These are phyloP conservation scores for Pseudococcus viburni DNA, from an alignment of 2,888 invertebrate species.

Conservation along the genomic window DNA sequence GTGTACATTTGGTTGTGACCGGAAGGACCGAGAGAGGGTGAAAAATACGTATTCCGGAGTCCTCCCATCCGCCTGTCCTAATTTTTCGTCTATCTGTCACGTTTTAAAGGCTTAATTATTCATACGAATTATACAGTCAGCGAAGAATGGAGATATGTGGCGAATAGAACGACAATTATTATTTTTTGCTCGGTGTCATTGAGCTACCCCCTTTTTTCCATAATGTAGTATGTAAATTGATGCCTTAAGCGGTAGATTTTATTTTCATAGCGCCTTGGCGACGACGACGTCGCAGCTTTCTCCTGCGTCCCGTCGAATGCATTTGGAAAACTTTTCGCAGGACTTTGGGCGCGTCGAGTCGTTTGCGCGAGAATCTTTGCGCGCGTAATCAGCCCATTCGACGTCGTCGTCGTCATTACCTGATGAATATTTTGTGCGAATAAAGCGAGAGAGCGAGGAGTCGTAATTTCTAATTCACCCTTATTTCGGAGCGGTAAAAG, in stretches of 20 bases:
- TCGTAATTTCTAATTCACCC: slow-evolving; percentile 56
- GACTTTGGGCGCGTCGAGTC: slow-evolving; percentile 28
- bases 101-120: slow-evolving; percentile 25
- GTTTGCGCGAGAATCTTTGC: not conserved
- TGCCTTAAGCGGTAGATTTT: slow-evolving; percentile 27
- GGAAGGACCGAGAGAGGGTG: too few species aligned
- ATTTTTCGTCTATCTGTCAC: not conserved
- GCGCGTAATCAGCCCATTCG: slow-evolving; percentile 48
- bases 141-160: not conserved
- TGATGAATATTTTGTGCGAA: slow-evolving; percentile 50
- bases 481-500: slow-evolving; percentile 34
- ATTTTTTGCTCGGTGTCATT: slow-evolving; percentile 46
- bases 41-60: not conserved
- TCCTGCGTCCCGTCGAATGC: not conserved
- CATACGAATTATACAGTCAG: not conserved
- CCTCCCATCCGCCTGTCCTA: not conserved
- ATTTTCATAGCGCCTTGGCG: slow-evolving; percentile 20
- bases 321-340: slow-evolving; percentile 23
- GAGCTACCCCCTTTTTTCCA: slow-evolving; percentile 19
- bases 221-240: slow-evolving; percentile 52
- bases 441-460: not conserved
- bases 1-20: not conserved
- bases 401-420: slow-evolving; percentile 40
- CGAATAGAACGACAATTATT: slow-evolving; percentile 35
- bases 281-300: not conserved